Base-by-base conservation (phyloP, 2,888 invertebrate species). In the Odontocerum albicorne region DNA sequence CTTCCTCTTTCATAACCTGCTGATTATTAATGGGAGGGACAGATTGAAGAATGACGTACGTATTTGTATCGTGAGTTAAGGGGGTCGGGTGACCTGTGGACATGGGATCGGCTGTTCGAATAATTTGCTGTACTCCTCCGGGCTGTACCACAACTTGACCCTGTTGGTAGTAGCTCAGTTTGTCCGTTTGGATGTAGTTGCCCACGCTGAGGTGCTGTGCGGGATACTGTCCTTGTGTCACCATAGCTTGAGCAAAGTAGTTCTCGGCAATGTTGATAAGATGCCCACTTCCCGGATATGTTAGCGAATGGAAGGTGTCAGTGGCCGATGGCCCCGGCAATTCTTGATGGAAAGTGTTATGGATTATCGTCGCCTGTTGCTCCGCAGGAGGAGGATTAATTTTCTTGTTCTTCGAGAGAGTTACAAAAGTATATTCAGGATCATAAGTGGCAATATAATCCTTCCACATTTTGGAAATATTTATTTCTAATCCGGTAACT, bases 391-490 rank as follows among this genome's bases (percentile, higher is more conserved):
- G 21, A 17, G 27, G 2, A 15, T 49, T 49, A n/a, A n/a, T n/a
- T 38, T 50, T 56, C 62, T 79, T 78, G 22, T 77, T 76, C 64
- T 77, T 78, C 19, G 74, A 74, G 71, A 75, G 70, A 51, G 76
- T 77, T 32, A 75, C 74, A 55, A 71, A 69, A 60, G 77, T 74
- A 62, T 79, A 79, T 22, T 77, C 75, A 31, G 80, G 79, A 63
- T 80, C 80, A 70, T 73, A 77, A 3, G 73, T 71, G 62, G 77
- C 76, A n/a, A 80, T 76, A 57, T 79, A 80, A 63, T 79, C 79
- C 64, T 80, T 80, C 77, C 80, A 80, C 78, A 80, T 79, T 66
- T 79, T 79, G 2, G 79, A 78, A 59, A 80, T 79, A 63, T 80
- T 80, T 22, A 80, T 77, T 70, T 80, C 80, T 52, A 80, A 68